Base-by-base conservation (phyloP, 2,797 vertebrate species). In the Pyrrhura leucotis region DNA sequence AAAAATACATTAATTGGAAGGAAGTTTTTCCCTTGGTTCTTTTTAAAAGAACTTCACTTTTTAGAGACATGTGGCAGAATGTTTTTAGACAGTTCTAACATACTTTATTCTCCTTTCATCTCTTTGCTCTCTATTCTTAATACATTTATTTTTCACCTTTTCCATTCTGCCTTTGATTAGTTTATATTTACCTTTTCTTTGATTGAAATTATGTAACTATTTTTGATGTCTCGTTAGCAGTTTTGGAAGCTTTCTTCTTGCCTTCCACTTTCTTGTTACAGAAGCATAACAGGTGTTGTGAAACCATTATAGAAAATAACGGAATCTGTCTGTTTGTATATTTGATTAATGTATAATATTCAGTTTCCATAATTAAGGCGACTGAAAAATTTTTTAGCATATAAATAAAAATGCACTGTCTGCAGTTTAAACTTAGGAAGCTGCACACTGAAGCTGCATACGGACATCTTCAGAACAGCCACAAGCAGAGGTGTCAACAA, bases 391-490 rank as follows among this genome's bases (percentile, higher is more conserved):
- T 73, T 96, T 84, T 94, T 90, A 86, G 37, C 62, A 84, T 89
- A 61, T 85, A 66, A 93, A 93, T 93, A 10, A 23, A 78, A 78
- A 96, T 86, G 19, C 8, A 12, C 87, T n/a, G 9, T 85, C 89
- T 95, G 90, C 91, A 90, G 85, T 88, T 89, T 90, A 93, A 94
- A 79, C 85, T 75, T 96, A 78, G 3, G 9, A 88, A 87, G 42
- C 66, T 76, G 76, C 89, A 45, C 81, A 88, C 74, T 7, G 8
- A 89, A 87, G 42, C 66, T 73, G 76, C 88, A 44, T 77, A 88
- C 76, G 96, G 92, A 88, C 97, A 72, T 81, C 91, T 92, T 90
- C 94, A 96, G 87, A 96, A 89, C 90, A 97, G 87, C 89, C 90
- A 97, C 23, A 59, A 96, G 89, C 92, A 94, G 96, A 92, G 95